Base-by-base conservation (phyloP, 1,140 invertebrate genomes). In the Solenopsis invicta region DNA sequence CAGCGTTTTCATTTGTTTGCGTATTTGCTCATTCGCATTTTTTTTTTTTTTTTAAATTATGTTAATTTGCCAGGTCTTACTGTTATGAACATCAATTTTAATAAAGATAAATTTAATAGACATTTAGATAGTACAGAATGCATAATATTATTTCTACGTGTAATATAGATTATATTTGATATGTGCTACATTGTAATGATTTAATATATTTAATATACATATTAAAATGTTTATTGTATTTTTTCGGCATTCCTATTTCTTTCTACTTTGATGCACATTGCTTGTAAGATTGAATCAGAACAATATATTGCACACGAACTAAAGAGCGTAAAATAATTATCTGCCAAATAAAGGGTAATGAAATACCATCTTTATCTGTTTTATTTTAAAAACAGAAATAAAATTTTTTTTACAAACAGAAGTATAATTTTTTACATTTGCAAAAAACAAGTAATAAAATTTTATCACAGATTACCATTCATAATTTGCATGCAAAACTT, bases 221-320 rank as follows among this genome's bases (percentile, higher is more conserved):
- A 52, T 64, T 78, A 13, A 80, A 80, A 80, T 52, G 66, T 80
- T 80, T 8, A 80, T 80, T 66, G 18, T 18, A 80, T 80, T 80
- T 69, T 80, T 48, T 80, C 4, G 1, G 9, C 29, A 41, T 37
- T 52, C n/a, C 13, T 52, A 52, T 62, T 9, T 76, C 56, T n/a
- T n/a, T n/a, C n/a, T n/a, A 24, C 18, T 13, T 24, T 61, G 9
- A 66, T 6, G 18, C 9, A 52, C 6, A 16, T 66, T 56, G 10
- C 50, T 52, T 18, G 13, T 48, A 5, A 78, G 18, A 64, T 80
- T 50, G 10, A 80, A 21, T 78, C 8, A 21, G 1, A 13, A 76
- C 24, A 2, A n/a, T 29, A 6, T 41, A 41, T 41, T 41, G n/a
- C 9, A 56, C 8, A 56, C 54, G 6, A 21, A 62, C 12, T 62